phyloP scores from a whole-genome alignment of 2,888 invertebrate species.

The Drosophila diplacantha region DNA sequence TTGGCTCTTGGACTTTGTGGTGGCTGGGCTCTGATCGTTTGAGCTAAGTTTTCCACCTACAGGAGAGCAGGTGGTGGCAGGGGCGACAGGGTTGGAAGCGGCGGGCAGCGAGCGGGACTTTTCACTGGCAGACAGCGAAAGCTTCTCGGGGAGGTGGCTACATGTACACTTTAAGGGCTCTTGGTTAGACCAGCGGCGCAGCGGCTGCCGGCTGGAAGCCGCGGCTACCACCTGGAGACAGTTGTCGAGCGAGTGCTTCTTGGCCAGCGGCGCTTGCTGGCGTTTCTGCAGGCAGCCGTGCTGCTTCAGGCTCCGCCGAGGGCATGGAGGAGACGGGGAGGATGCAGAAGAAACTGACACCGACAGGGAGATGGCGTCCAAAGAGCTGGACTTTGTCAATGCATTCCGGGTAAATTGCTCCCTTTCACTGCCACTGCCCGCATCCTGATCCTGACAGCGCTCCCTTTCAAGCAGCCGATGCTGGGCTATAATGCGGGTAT shows the following conservation, averaged over 20 bases:
- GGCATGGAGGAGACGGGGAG: constrained; percentile 71
- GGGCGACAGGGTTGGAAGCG: constrained; percentile 16
- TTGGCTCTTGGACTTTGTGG: constrained; percentile 33
- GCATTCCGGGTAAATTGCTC: constrained; percentile 39
- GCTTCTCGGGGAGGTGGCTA: constrained; percentile 39
- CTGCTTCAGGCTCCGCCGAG: constrained; percentile 67
- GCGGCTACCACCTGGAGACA: constrained; percentile 32
- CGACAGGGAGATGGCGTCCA: constrained; percentile 76
- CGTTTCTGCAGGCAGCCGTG: constrained; percentile 66
- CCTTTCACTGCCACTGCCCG: constrained; percentile 37
- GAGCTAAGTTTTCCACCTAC: constrained; percentile 55
- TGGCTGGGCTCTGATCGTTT: constrained; percentile 34
- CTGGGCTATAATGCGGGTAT: constrained; percentile 75
- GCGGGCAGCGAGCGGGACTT: constrained; percentile 60
- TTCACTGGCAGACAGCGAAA: constrained; percentile 49
- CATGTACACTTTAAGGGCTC: constrained; percentile 66
- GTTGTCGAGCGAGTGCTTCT: constrained; percentile 48
- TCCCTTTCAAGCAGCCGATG: constrained; percentile 46
- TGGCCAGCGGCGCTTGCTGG: constrained; percentile 43
- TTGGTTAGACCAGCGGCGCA: constrained; percentile 74
- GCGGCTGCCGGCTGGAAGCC: constrained; percentile 52
- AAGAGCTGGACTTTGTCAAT: constrained; percentile 76
- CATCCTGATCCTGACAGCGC: constrained; percentile 19
- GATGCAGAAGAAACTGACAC: constrained; percentile 72
- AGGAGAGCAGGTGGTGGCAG: constrained; percentile 20